Conservation (phyloP, 2,113 vertebrate genomes). For the Globicephala melas region DNA sequence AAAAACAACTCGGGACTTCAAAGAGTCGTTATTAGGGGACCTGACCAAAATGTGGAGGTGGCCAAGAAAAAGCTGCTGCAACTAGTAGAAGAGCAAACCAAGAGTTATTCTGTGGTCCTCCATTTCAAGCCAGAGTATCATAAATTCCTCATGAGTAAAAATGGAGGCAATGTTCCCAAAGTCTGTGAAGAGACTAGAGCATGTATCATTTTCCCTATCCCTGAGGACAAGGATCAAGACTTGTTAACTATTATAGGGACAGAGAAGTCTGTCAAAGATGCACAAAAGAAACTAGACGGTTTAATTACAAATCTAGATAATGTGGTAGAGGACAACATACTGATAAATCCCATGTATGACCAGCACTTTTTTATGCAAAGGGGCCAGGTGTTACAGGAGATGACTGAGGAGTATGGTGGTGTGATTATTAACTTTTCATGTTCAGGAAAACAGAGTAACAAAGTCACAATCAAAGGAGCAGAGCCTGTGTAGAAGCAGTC, state of each 20-base stretch:
- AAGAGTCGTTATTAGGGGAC: slow-evolving; percentile 85
- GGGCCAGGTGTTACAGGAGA: slow-evolving; percentile 85
- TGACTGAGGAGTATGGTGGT: slow-evolving; percentile 87
- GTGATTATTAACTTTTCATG: slow-evolving; percentile 87
- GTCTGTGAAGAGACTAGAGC: slow-evolving; percentile 85
- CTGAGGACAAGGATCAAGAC: slow-evolving; percentile 84
- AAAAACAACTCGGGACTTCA: slow-evolving; percentile 84
- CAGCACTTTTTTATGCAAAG: slow-evolving; percentile 85
- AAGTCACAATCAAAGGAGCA: slow-evolving; percentile 85
- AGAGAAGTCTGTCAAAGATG: slow-evolving; percentile 83
- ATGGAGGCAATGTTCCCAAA: slow-evolving; percentile 85
- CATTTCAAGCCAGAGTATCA: slow-evolving; percentile 87
- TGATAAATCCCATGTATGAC: slow-evolving; percentile 84
- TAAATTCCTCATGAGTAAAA: slow-evolving; percentile 86
- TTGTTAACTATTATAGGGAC: slow-evolving; percentile 87
- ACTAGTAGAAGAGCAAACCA: slow-evolving; percentile 88
- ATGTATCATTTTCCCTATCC: slow-evolving; percentile 84
- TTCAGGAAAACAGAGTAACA: slow-evolving; percentile 83
- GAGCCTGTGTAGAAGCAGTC: slow-evolving; percentile 86
- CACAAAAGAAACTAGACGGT: slow-evolving; percentile 83
- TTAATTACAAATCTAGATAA: slow-evolving; percentile 88
- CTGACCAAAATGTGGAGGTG: slow-evolving; percentile 83
- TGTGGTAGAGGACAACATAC: slow-evolving; percentile 86
- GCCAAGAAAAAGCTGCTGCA: slow-evolving; percentile 86
- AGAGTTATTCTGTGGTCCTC: slow-evolving; percentile 84